Base-by-base conservation (phyloP, 2,888 invertebrate genomes). In the Drosophila subsilvestris region DNA sequence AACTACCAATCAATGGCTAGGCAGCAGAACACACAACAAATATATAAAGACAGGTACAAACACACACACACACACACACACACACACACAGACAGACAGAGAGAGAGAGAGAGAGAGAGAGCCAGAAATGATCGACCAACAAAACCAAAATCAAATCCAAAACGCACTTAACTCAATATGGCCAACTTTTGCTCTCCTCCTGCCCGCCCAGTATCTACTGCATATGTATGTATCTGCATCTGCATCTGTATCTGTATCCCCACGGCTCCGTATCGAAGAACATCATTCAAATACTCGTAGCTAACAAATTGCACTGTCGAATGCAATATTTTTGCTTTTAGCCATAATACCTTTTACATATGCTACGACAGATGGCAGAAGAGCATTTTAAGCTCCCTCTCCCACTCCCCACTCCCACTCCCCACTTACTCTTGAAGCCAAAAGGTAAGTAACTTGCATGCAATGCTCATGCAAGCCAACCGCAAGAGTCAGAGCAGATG, bases 271-370 rank as follows among this genome's bases (percentile, higher is more conserved):
- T 58, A 56, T 84, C 75, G 76, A 2, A 27, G 27, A 27, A 82
- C 83, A 83, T 88, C 86, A 88, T 83, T 88, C 88, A 83, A 83
- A 83, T 76, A 79, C 48, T 63, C 56, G 74, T 43, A 57, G 79
- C 86, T 87, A 88, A 87, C 86, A 89, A 87, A 87, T 87, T 89
- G 89, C 89, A 88, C 86, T 88, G 88, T 88, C 89, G 86, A 89
- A 80, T 86, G 88, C 86, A 88, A 88, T 88, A 88, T 88, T 88
- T 89, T 86, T 83, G 80, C 86, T 86, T 87, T 88, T 85, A 84
- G 87, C 85, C 76, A 79, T 85, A 85, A 88, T 85, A 86, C 89
- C 87, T 86, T 83, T 88, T 86, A 86, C 85, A 88, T 88, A 86
- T 86, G 88, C 85, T 71, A 74, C 78, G 82, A 84, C 85, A 77